phyloP scores from a whole-genome alignment of 2,888 invertebrate species.

The Xanthostigma xanthostigma region DNA sequence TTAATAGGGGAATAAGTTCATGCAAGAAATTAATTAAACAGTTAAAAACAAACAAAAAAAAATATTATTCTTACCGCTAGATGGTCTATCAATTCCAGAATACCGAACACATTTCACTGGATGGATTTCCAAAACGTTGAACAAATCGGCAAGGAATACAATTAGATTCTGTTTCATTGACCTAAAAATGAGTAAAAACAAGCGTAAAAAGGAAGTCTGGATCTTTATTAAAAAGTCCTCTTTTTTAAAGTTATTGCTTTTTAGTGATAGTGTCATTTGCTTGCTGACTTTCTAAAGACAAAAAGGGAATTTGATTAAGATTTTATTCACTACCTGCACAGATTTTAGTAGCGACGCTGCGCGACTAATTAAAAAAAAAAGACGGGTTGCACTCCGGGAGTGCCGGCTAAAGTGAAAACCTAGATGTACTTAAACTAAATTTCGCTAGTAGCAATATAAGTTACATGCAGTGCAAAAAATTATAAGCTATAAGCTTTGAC shows the following conservation, averaged over 20 bases:
- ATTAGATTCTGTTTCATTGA: conserved; percentile 84
- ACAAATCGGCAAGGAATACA: conserved; percentile 85
- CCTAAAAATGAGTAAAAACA: conserved; percentile 34
- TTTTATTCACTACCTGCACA: too few relatives aligned
- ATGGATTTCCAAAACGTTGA: conserved; percentile 85
- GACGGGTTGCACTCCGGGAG: too few relatives aligned
- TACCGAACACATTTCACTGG: conserved; percentile 77
- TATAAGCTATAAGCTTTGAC: too few relatives aligned
- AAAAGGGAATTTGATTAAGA: too few relatives aligned
- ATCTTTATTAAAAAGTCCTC: neutral
- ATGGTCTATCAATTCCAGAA: conserved; percentile 50
- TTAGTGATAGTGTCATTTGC: neutral
- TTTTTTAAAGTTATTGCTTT: too few relatives aligned
- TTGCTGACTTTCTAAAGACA: too few relatives aligned
- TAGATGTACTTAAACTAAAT: too few relatives aligned
- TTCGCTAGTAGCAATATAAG: too few relatives aligned
- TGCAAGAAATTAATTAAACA: conserved; percentile 13
- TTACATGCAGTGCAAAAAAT: too few relatives aligned
- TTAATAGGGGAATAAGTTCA: neutral
- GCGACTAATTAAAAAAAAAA: too few relatives aligned
- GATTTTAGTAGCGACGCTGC: too few relatives aligned
- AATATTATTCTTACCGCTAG: conserved; percentile 23
- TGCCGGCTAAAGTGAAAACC: too few relatives aligned
- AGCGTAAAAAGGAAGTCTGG: conserved; percentile 2
- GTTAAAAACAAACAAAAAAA: conserved; percentile 15